phyloP scores from a whole-genome alignment of 2,797 vertebrate genomes.

The Chelon auratus region DNA sequence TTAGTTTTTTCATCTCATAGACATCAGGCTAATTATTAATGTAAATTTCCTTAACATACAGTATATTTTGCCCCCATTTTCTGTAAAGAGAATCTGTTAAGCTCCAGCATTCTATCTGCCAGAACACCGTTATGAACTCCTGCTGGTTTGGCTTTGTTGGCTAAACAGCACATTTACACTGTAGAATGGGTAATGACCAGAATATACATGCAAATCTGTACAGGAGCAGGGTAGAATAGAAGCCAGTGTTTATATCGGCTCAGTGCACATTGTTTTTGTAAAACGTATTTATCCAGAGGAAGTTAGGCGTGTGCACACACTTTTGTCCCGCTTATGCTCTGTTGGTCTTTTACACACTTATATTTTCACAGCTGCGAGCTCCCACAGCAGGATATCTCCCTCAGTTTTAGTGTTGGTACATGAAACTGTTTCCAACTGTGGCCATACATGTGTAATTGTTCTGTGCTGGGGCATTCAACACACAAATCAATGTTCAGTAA shows the following conservation, averaged over 20 bases:
- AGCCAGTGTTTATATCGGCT: slow-evolving; percentile 6
- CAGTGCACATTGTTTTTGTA: neutral
- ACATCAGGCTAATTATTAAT: neutral
- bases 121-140: too few species aligned
- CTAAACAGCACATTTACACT: too few species aligned
- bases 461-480: neutral
- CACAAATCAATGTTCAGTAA: neutral
- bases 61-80: neutral
- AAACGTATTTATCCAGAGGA: slow-evolving; percentile 3
- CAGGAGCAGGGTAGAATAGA: neutral
- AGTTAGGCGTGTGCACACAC: neutral
- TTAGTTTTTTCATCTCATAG: slow-evolving; percentile 4
- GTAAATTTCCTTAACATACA: neutral
- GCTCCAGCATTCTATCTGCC: neutral
- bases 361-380: slow-evolving; percentile 14
- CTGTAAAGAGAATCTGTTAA: neutral
- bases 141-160: too few species aligned
- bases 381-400: neutral
- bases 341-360: neutral
- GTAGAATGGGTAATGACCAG: neutral
- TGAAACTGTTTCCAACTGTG: neutral
- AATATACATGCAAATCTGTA: neutral
- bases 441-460: neutral
- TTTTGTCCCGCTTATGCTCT: slow-evolving; percentile 11
- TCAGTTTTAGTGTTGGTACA: neutral